phyloP scores from a whole-genome alignment of 1,140 invertebrate species.

The Trissolcus basalis region DNA sequence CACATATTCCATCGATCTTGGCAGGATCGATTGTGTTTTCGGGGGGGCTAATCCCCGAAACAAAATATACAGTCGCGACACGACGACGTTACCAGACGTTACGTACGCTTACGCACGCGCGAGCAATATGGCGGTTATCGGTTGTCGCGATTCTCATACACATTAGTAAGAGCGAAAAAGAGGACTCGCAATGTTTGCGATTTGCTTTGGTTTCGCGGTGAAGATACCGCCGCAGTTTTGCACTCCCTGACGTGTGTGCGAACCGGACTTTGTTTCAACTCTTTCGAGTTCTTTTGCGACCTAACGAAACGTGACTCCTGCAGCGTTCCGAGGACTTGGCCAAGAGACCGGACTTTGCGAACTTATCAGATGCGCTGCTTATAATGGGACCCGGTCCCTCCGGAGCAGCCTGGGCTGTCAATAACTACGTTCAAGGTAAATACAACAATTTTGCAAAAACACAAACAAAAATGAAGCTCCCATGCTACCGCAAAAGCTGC shows the following conservation, averaged over 20 bases:
- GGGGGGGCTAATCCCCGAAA: constrained; percentile 13
- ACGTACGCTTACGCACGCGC: constrained; percentile 41
- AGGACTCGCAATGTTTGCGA: not conserved
- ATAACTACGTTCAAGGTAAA: constrained; percentile 18
- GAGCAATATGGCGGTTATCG: constrained; percentile 50
- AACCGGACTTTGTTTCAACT: too few species aligned
- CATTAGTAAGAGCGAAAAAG: constrained; percentile 6
- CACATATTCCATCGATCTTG: too few species aligned
- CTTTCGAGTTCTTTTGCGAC: too few species aligned
- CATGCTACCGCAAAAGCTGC: not conserved
- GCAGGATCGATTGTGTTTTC: too few species aligned
- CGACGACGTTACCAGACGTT: too few species aligned
- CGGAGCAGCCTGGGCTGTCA: not conserved
- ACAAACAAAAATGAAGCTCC: not conserved
- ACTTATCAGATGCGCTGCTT: not conserved
- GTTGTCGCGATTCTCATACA: constrained; percentile 26
- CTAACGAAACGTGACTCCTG: not conserved
- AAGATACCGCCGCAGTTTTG: constrained; percentile 9
- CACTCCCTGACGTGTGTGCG: not conserved
- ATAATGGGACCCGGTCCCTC: constrained; percentile 1
- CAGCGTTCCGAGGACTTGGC: not conserved
- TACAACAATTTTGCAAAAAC: not conserved
- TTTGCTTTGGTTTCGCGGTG: not conserved
- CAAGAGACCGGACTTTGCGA: not conserved
- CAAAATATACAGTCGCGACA: too few species aligned